These are phyloP conservation scores for Coelopa pilipes DNA, from an alignment of 2,888 invertebrate genomes.

Conservation along the genomic window DNA sequence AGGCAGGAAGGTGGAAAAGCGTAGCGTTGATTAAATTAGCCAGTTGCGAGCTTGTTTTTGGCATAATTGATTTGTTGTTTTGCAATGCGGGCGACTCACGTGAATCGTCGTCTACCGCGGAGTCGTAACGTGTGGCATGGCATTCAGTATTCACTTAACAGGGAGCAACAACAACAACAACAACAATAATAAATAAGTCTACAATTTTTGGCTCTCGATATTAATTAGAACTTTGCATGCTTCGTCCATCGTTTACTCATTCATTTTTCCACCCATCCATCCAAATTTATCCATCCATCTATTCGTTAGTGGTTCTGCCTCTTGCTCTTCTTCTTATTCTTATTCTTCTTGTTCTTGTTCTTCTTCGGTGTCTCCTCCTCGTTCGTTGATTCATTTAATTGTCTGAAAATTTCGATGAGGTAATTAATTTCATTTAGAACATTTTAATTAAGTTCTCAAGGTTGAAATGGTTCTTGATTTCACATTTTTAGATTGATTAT, in stretches of 20 bases:
- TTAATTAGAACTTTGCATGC: background rate
- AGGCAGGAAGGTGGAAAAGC: too few relatives aligned
- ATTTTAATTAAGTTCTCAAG: background rate
- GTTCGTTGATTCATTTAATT: background rate
- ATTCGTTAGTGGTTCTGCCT: too few relatives aligned
- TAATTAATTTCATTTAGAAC: background rate
- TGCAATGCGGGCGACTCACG: background rate
- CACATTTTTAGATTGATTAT: background rate
- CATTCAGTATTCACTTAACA: background rate
- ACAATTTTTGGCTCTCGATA: background rate
- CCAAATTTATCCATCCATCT: too few relatives aligned
- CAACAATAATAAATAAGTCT: too few relatives aligned
- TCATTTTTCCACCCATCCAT: too few relatives aligned
- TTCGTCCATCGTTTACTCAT: too few relatives aligned
- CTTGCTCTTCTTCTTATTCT: too few relatives aligned
- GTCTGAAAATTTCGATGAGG: background rate
- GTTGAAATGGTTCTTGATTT: background rate
- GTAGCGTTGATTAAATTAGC: conserved; percentile 25
- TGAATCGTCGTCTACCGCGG: too few relatives aligned
- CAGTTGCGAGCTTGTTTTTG: conserved; percentile 18
- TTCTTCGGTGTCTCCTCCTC: too few relatives aligned
- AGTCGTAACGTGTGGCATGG: background rate
- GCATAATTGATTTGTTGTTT: conserved; percentile 7
- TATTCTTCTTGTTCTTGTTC: too few relatives aligned
- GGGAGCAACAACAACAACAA: too few relatives aligned